These are phyloP conservation scores for Gavia stellata DNA, from an alignment of 2,113 vertebrate species.

Conservation along the genomic window DNA sequence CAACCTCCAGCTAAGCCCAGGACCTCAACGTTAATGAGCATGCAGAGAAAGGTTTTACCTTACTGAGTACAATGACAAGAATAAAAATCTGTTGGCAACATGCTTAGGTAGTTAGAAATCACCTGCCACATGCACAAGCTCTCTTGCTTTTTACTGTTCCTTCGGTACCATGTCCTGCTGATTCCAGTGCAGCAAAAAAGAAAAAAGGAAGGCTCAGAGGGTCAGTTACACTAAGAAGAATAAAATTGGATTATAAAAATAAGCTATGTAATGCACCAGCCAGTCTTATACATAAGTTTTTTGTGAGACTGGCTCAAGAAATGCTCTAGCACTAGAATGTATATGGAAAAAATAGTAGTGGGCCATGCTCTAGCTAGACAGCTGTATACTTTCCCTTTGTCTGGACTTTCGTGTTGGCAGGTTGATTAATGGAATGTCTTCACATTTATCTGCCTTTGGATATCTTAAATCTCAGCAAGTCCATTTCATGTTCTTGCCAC, in stretches of 20 bases:
- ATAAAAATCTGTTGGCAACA: neutral
- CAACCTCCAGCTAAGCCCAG: neutral
- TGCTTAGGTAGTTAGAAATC: neutral
- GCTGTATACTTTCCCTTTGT: neutral
- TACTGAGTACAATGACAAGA: neutral
- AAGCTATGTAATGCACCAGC: neutral
- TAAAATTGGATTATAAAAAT: neutral
- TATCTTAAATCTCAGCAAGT: slow-evolving; percentile 71
- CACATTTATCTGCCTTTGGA: slow-evolving; percentile 66
- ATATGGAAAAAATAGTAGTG: neutral
- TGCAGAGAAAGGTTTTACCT: neutral
- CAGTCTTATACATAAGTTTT: neutral
- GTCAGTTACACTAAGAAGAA: neutral
- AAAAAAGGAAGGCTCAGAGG: neutral
- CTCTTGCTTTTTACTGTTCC: neutral
- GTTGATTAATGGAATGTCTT: slow-evolving; percentile 68
- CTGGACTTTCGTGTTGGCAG: slow-evolving; percentile 56
- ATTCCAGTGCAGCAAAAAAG: neutral
- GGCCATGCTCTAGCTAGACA: neutral
- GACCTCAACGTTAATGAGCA: neutral
- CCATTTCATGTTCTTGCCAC: slow-evolving; percentile 71
- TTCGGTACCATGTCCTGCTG: neutral
- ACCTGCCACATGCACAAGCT: neutral
- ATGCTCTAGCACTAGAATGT: neutral
- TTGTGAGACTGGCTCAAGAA: neutral